Percentiles rank a stretch among this genome's conserved stretches.
Conservation (phyloP, 2,797 vertebrate genomes). For the Bradypus variegatus region DNA sequence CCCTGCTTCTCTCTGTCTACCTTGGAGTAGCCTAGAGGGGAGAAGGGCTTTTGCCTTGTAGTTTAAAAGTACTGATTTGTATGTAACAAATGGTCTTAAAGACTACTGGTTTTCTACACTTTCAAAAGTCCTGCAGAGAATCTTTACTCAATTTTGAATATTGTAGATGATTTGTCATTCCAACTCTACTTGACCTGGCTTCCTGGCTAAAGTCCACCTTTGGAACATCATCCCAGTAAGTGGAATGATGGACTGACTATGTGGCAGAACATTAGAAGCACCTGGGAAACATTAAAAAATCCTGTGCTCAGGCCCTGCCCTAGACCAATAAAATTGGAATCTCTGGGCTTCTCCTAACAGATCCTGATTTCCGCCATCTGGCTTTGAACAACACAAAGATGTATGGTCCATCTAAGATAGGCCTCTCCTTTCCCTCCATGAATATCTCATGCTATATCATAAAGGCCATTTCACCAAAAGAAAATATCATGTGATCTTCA, state of each 20-base stretch:
- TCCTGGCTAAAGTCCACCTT: background rate
- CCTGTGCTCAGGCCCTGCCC: background rate
- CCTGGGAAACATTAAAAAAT: conserved; percentile 29
- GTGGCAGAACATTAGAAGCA: background rate
- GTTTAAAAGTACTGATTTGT: background rate
- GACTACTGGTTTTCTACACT: background rate
- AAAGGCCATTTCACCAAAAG: background rate
- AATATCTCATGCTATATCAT: background rate
- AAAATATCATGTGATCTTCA: background rate
- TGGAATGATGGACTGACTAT: background rate
- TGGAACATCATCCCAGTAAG: background rate
- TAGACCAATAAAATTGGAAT: conserved; percentile 6
- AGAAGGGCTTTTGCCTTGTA: background rate
- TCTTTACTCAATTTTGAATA: conserved; percentile 1
- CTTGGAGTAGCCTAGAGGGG: background rate
- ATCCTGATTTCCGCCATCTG: conserved; percentile 26
- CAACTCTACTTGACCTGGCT: background rate
- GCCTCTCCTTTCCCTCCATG: background rate
- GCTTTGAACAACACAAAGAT: background rate
- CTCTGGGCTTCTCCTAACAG: background rate
- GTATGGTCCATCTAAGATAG: background rate
- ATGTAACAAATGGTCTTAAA: background rate
- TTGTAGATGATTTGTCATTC: background rate
- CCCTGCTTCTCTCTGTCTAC: background rate
- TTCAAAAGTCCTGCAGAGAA: conserved; percentile 5